Evolutionary conservation across 2,113 vertebrate genomes (phyloP).

Genomic region (Lamprotornis superbus): DNA sequence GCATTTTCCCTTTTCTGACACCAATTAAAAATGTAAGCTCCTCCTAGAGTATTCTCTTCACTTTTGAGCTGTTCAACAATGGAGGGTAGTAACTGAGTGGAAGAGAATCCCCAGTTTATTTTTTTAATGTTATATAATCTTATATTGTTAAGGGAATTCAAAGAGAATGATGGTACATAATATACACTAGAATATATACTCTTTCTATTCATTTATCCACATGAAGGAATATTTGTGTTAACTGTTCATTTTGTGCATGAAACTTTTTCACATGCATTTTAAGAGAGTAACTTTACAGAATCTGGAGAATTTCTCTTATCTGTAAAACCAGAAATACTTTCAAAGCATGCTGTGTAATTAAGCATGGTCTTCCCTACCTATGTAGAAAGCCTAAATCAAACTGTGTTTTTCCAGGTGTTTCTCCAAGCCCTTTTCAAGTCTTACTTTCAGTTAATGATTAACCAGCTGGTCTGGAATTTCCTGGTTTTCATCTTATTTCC

Average conservation of each 20-base stretch:
- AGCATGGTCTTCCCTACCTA: background rate
- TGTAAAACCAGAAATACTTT: background rate
- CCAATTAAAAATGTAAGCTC: background rate
- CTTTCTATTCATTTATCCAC: background rate
- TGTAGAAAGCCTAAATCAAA: conserved; percentile 33
- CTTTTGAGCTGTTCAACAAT: background rate
- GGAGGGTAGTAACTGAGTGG: background rate
- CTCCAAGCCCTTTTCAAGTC: background rate
- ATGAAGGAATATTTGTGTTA: background rate
- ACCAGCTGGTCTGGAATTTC: background rate
- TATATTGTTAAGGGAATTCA: background rate
- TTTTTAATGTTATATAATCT: background rate
- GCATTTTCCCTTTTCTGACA: background rate
- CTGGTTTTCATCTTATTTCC: background rate
- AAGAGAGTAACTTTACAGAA: background rate
- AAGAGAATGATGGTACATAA: background rate
- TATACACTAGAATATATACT: background rate
- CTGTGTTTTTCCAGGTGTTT: conserved; percentile 9
- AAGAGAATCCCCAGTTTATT: background rate
- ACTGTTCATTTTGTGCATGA: background rate
- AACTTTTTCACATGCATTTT: background rate
- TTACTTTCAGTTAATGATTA: background rate
- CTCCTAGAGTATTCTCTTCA: background rate
- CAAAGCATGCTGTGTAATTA: conserved; percentile 24
- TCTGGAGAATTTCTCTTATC: background rate